Percentiles rank a stretch among this genome's conserved stretches.
Conservation (phyloP, 64 coral and sea anemone species). For the Montipora efflorescens region DNA sequence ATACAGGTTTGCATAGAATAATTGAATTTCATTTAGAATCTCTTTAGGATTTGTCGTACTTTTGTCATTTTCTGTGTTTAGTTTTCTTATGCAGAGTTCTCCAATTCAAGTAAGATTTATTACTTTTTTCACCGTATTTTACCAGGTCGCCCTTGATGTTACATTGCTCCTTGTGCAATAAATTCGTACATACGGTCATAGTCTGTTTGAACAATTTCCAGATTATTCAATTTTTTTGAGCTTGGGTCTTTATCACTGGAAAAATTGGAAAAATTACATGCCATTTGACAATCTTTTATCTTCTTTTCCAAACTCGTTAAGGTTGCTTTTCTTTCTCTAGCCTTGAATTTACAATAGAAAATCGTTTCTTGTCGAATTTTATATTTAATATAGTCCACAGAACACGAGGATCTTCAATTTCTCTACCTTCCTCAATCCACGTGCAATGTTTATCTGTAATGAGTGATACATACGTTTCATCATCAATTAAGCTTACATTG, state of each 20-base stretch:
- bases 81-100: neutral
- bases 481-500: slow-evolving; percentile 34
- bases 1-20: neutral
- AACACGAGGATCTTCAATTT: slow-evolving; percentile 1
- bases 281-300: slow-evolving; percentile 40
- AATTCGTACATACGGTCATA: slow-evolving; percentile 46
- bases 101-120: neutral
- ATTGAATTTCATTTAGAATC: neutral
- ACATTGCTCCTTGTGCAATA: slow-evolving; percentile 34
- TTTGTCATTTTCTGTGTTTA: neutral
- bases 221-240: slow-evolving; percentile 1
- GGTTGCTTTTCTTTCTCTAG: slow-evolving; percentile 41
- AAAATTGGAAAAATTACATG: neutral
- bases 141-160: slow-evolving; percentile 31
- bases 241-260: neutral
- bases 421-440: neutral
- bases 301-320: slow-evolving; percentile 10
- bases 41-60: neutral
- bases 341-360: neutral
- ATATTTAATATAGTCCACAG: slow-evolving; percentile 45
- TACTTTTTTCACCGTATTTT: slow-evolving; percentile 33
- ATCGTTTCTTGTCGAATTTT: slow-evolving; percentile 39
- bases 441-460: neutral
- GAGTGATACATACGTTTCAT: neutral
- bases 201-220: slow-evolving; percentile 13